Evolutionary conservation across 2,113 vertebrate genomes (phyloP), one percentile per base, ranked within the genome.

Genomic region (Oryzias celebensis): DNA sequence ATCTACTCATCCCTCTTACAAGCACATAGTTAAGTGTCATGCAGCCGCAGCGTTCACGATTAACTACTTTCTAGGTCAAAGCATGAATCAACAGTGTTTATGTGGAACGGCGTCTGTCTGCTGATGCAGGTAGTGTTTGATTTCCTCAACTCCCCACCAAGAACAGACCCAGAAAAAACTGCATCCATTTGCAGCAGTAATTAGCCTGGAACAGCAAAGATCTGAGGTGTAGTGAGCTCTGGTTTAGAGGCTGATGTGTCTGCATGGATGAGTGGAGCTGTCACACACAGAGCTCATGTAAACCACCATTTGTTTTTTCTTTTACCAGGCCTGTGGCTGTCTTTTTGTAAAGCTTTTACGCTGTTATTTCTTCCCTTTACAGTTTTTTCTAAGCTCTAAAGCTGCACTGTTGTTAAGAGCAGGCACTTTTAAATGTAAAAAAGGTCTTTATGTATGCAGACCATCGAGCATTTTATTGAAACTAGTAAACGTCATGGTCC

Each of bases 51-150:
- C 24, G 36, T 62, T 31, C 18, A 22, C 85, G 57, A 43, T 75
- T 63, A 74, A 65, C 60, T 22, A 44, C 70, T 77, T 81, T 87
- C 77, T 79, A 75, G 85, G 85, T 83, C 80, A 81, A 47, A 60
- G 56, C 6, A 24, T 77, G 75, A 80, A 78, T 76, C 67, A 18
- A 47, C 80, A 58, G 67, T 75, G 26, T 74, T 73, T 49, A 16
- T n/a, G 60, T 60, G 49, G 64, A 65, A 18, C 54, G 0, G 20
- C 0, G 14, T 20, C 59, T 52, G 68, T 56, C 7, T 22, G 22
- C n/a, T 1, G 4, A 44, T 7, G 62, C 68, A 84, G 65, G 73
- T 76, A 12, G 8, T 71, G 70, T 77, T 77, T 62, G 52, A 52
- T 75, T 73, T 65, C 57, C 58, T 24, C 22, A 58, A 64, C 71